phyloP scores from a whole-genome alignment of 2,113 vertebrate genomes.

The Heteronetta atricapilla region DNA sequence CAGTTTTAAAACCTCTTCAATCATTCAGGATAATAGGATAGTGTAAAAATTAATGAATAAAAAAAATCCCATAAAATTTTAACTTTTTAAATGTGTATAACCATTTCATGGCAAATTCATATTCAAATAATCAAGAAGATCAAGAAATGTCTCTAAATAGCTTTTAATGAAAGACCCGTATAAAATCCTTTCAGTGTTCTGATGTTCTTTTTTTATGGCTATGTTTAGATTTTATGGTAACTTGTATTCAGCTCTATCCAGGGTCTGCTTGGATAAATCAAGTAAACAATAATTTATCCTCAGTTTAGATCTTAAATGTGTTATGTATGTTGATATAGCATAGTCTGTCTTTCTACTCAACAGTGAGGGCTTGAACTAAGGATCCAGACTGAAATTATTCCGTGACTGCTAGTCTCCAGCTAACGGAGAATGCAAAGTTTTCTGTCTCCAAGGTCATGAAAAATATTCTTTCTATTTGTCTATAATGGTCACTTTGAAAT shows the following conservation, averaged over 20 bases:
- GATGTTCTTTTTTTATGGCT: background rate
- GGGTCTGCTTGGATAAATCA: background rate
- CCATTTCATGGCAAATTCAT: background rate
- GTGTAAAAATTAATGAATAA: background rate
- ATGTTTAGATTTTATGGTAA: background rate
- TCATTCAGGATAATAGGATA: background rate
- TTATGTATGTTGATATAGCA: background rate
- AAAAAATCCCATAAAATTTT: background rate
- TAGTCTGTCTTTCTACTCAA: background rate
- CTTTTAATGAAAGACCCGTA: background rate
- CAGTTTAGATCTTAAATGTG: slow-evolving; percentile 3
- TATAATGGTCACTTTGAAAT: background rate
- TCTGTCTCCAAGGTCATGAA: slow-evolving; percentile 2
- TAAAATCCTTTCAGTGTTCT: background rate
- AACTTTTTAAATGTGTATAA: background rate
- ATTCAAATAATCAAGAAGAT: background rate
- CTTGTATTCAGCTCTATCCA: background rate
- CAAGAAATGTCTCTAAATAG: background rate
- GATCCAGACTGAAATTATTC: background rate
- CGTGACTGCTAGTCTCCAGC: background rate
- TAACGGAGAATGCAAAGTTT: background rate
- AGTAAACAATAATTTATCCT: slow-evolving; percentile 3
- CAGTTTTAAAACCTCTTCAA: background rate
- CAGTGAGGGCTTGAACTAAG: background rate
- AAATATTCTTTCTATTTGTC: slow-evolving; percentile 26